Evolutionary conservation across 1,140 invertebrate genomes (phyloP).

Genomic region (Cydia splendana): DNA sequence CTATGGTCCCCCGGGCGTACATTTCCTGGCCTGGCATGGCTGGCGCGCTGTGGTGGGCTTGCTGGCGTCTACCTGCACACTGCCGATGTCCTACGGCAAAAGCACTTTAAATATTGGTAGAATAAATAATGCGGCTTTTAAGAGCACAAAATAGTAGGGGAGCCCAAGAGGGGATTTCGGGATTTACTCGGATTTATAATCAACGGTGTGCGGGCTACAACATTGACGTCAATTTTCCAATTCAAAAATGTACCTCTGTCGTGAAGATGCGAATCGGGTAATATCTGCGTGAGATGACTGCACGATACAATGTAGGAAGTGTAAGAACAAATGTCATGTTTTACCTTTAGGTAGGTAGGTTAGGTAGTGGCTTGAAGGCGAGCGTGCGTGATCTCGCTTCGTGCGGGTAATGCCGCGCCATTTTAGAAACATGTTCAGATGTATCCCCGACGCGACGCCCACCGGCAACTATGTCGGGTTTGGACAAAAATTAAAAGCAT

Average conservation of each 20-base stretch:
- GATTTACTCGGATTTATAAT: too few species aligned
- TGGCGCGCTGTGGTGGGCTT: constrained; percentile 8
- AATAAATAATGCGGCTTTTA: neutral
- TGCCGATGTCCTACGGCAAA: neutral
- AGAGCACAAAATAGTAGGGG: neutral
- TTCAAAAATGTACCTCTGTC: neutral
- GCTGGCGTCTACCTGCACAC: neutral
- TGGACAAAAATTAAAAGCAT: neutral
- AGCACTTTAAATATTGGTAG: neutral
- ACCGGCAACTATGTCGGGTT: neutral
- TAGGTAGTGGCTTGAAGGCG: neutral
- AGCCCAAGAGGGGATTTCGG: too few species aligned
- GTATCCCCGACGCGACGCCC: neutral
- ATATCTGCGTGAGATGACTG: neutral
- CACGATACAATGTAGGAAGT: neutral
- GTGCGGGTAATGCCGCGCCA: constrained; percentile 12
- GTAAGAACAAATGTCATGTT: neutral
- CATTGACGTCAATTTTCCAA: neutral
- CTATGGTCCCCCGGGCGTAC: neutral
- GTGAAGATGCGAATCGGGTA: neutral
- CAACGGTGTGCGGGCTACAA: neutral
- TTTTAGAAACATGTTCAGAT: neutral
- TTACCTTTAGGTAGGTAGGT: neutral
- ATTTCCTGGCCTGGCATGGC: constrained; percentile 5
- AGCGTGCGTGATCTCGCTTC: neutral